These are phyloP conservation scores for Tetragnatha versicolor DNA, from an alignment of 1,140 invertebrate genomes.

Conservation along the genomic window DNA sequence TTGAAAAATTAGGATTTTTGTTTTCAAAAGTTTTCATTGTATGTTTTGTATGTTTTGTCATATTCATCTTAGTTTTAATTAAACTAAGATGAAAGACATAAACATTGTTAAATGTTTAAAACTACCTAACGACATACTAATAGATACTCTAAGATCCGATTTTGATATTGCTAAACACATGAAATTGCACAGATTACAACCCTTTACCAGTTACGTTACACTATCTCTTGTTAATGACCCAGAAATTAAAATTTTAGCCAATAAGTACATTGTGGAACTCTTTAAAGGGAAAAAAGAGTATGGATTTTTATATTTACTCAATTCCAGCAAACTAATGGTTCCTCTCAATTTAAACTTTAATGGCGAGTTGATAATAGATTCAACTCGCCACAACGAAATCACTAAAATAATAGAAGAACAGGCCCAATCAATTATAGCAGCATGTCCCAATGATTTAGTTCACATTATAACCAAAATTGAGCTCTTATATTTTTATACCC, in stretches of 20 bases:
- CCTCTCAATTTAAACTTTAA: not conserved
- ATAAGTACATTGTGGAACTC: not conserved
- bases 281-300: not conserved
- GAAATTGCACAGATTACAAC: not conserved
- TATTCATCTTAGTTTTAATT: not conserved
- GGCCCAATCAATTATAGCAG: not conserved
- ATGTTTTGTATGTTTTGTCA: not conserved
- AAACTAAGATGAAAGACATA: constrained; percentile 6
- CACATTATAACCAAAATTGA: not conserved
- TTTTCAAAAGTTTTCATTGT: not conserved
- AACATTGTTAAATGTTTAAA: not conserved
- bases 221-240: not conserved
- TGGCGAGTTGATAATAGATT: not conserved
- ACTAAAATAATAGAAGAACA: not conserved
- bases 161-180: not conserved
- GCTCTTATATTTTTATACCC: not conserved
- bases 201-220: constrained; percentile 1
- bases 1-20: not conserved
- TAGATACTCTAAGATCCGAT: not conserved
- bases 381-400: not conserved
- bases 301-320: constrained; percentile 4
- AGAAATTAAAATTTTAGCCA: not conserved
- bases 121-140: not conserved
- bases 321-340: not conserved
- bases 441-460: not conserved